phyloP scores from a whole-genome alignment of 1,140 invertebrate genomes.

The Ceratina australensis region DNA sequence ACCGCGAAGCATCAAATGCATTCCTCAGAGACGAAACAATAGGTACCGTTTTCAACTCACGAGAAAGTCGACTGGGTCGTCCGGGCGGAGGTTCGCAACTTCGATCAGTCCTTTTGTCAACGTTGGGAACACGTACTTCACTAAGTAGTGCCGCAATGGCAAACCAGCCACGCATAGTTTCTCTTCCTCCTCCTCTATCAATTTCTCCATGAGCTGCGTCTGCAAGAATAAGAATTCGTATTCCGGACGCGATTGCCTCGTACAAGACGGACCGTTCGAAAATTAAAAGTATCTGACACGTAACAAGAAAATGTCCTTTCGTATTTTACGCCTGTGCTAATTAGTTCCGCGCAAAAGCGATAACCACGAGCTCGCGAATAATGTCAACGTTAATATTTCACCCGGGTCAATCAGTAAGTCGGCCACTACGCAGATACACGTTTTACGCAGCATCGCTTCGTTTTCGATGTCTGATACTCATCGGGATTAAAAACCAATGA shows the following conservation, averaged over 20 bases:
- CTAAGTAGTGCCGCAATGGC: conserved; percentile 86
- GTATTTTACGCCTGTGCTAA: background rate
- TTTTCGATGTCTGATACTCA: conserved; percentile 1
- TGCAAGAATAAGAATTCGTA: conserved; percentile 51
- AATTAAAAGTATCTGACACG: too few species aligned
- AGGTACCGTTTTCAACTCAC: conserved; percentile 66
- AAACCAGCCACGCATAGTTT: conserved; percentile 83
- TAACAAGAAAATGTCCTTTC: too few species aligned
- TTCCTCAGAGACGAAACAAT: background rate
- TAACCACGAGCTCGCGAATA: background rate
- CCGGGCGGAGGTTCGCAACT: conserved; percentile 84
- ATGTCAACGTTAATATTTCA: background rate
- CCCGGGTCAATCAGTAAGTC: too few species aligned
- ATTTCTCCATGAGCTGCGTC: conserved; percentile 82
- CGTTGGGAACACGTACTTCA: conserved; percentile 87
- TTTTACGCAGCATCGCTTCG: background rate
- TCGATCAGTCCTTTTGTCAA: conserved; percentile 86
- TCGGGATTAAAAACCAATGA: conserved; percentile 15
- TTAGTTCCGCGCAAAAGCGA: background rate
- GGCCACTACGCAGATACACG: background rate
- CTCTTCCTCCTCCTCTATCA: conserved; percentile 87
- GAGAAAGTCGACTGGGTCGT: conserved; percentile 86
- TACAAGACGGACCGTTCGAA: too few species aligned
- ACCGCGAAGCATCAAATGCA: background rate
- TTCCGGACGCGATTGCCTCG: background rate